phyloP scores from a whole-genome alignment of 1,140 invertebrate species.

The Cydia fagiglandana region DNA sequence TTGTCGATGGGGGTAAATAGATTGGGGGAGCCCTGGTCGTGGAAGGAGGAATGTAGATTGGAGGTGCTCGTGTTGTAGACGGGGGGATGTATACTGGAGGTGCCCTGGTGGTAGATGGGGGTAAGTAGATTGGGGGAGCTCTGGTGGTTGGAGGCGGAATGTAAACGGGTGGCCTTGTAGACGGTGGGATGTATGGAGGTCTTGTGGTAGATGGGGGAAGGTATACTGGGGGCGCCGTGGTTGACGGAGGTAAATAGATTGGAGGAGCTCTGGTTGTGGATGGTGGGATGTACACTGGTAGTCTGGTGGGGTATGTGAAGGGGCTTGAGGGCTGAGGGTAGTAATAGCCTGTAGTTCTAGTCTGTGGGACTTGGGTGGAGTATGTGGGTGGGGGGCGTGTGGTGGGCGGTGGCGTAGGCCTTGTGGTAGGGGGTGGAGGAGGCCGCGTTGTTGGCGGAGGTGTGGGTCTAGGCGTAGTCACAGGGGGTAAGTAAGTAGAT shows the following conservation, averaged over 20 bases:
- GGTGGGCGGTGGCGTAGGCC: slow-evolving; percentile 32
- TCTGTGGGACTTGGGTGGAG: slow-evolving; percentile 21
- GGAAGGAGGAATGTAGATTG: background rate
- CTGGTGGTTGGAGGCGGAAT: slow-evolving; percentile 50
- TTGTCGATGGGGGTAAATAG: slow-evolving; percentile 40
- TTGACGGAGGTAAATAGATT: slow-evolving; percentile 40
- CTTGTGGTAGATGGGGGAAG: slow-evolving; percentile 34
- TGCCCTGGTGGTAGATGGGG: slow-evolving; percentile 33
- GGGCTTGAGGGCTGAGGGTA: slow-evolving; percentile 73
- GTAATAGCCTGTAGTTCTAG: slow-evolving; percentile 65
- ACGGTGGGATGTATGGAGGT: slow-evolving; percentile 41
- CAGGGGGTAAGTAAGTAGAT: slow-evolving; percentile 20
- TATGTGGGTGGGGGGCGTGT: slow-evolving; percentile 16
- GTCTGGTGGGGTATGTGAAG: slow-evolving; percentile 48
- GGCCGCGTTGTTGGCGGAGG: slow-evolving; percentile 34
- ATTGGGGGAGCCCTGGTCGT: slow-evolving; percentile 37
- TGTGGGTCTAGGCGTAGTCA: slow-evolving; percentile 34
- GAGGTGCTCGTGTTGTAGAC: slow-evolving; percentile 56
- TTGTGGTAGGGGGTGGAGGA: slow-evolving; percentile 39
- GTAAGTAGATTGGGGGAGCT: slow-evolving; percentile 38
- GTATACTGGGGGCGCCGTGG: slow-evolving; percentile 49
- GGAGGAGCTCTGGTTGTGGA: slow-evolving; percentile 36
- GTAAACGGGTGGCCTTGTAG: slow-evolving; percentile 31
- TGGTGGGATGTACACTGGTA: slow-evolving; percentile 40
- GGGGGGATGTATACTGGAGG: slow-evolving; percentile 37